Evolutionary conservation across 2,888 invertebrate genomes (phyloP).

Genomic region (Tanytarsus gracilentus): DNA sequence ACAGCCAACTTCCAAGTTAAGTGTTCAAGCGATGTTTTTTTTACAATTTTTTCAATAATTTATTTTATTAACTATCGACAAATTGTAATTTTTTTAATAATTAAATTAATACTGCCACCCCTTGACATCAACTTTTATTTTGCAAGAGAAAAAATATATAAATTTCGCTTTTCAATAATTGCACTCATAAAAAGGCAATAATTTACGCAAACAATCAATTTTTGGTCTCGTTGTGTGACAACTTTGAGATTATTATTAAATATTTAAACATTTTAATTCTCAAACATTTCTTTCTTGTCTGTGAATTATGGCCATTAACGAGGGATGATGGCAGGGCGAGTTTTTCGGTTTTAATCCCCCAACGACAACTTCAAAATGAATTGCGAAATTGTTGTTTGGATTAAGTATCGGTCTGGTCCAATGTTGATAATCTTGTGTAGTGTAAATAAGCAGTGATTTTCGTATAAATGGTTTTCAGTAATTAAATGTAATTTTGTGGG

Average conservation of each 20-base stretch:
- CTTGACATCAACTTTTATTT: too few relatives aligned
- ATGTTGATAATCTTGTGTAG: slow-evolving; percentile 5
- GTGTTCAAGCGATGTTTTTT: too few relatives aligned
- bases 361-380: background rate
- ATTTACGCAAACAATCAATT: slow-evolving; percentile 16
- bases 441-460: background rate
- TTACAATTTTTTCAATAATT: too few relatives aligned
- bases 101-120: too few relatives aligned
- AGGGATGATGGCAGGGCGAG: background rate
- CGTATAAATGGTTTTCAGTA: background rate
- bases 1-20: too few relatives aligned
- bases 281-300: background rate
- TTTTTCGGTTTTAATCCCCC: slow-evolving; percentile 4
- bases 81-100: too few relatives aligned
- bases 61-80: too few relatives aligned
- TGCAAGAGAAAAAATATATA: too few relatives aligned
- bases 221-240: slow-evolving; percentile 23
- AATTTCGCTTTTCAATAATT: background rate
- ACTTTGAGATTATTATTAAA: background rate
- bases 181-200: background rate
- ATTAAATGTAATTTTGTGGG: slow-evolving; percentile 20
- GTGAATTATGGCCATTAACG: slow-evolving; percentile 14
- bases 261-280: slow-evolving; percentile 12
- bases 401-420: background rate
- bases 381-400: background rate